Evolutionary conservation across 2,797 vertebrate genomes (phyloP), one percentile per base, ranked within the genome.

Genomic region (Anabacerthia variegaticeps): DNA sequence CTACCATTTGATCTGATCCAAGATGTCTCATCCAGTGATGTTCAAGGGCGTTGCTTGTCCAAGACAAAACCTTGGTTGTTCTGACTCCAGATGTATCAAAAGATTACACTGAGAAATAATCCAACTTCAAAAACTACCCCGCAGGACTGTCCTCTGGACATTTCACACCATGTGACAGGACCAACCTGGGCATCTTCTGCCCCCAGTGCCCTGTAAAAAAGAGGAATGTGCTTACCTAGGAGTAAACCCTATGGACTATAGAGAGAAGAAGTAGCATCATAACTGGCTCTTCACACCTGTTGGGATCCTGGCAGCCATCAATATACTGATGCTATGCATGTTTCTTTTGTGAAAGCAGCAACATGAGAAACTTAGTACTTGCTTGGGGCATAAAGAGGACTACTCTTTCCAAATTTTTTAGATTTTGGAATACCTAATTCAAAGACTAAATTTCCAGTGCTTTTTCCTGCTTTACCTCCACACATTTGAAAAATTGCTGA

Each of bases 151-250:
- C 24, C 24, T 72, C 54, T 41, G 41, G n/a, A 41, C 12, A 6
- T 7, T 51, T 14, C 55, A 37, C 13, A 67, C 5, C 8, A 7
- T 54, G 17, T 2, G 4, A 44, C 12, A 39, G 28, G 46, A 68
- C 12, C 0, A 2, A 23, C 12, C 26, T 39, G 19, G 8, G 4
- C 3, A 13, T 59, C 21, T 65, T 63, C 66, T 23, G 26, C 3
- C 3, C 6, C 7, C 16, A 28, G 22, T 0, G 1, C 4, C 10
- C 20, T 51, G 44, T 12, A 59, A 73, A 55, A 78, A 49, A 66
- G 27, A 62, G 12, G 12, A 66, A 55, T 59, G 8, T 18, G 4
- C 77, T 69, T 80, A 62, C 22, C 15, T 48, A 61, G 18, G 26
- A 71, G 8, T 59, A 55, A 93, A 84, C 59, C 3, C 3, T n/a